phyloP scores from a whole-genome alignment of 2,797 vertebrate species.

The Phataginus tricuspis region DNA sequence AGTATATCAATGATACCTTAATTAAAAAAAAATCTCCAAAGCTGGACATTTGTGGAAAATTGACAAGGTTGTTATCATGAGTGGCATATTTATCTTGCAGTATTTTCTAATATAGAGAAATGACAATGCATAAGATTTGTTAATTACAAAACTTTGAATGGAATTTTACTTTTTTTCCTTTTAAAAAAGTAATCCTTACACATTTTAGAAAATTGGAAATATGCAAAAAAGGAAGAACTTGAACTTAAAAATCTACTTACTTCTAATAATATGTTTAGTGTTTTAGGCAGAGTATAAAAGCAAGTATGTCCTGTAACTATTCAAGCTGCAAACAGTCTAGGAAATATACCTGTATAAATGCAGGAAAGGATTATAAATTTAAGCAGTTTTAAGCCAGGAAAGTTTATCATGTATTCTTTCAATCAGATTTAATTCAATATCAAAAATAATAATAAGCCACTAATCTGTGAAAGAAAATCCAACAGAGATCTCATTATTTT shows the following conservation, averaged over 20 bases:
- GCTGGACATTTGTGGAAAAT: not conserved
- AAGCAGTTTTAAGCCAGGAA: not conserved
- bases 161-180: not conserved
- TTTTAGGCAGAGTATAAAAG: not conserved
- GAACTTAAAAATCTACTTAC: not conserved
- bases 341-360: not conserved
- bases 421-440: not conserved
- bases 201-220: not conserved
- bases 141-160: not conserved
- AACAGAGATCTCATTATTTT: not conserved
- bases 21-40: not conserved
- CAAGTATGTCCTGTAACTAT: not conserved
- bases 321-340: not conserved
- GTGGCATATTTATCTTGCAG: not conserved
- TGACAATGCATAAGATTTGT: not conserved
- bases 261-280: not conserved
- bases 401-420: not conserved
- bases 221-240: not conserved
- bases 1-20: no score
- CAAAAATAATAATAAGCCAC: not conserved
- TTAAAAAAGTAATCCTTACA: not conserved
- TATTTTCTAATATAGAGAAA: not conserved
- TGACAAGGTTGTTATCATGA: not conserved
- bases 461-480: not conserved
- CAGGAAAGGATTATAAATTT: not conserved